Evolutionary conservation across 2,113 vertebrate genomes (phyloP).

Genomic region (Paracanthobrama guichenoti): DNA sequence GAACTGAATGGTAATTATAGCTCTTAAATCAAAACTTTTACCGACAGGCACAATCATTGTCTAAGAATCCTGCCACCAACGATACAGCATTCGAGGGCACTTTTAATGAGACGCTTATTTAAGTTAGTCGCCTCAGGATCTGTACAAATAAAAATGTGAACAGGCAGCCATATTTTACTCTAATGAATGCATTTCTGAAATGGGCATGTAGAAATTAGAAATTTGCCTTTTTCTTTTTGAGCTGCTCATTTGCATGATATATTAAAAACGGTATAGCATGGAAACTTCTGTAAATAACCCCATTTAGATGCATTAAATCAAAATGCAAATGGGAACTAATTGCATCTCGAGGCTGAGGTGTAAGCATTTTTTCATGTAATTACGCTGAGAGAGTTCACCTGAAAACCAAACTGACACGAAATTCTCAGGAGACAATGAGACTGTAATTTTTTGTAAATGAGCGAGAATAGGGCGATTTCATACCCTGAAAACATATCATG

Average conservation of each 20-base stretch:
- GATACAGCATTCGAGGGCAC: constrained; percentile 20
- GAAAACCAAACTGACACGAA: constrained; percentile 45
- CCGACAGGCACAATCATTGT: constrained; percentile 22
- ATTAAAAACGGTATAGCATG: constrained; percentile 49
- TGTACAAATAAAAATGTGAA: constrained; percentile 26
- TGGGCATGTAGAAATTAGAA: constrained; percentile 25
- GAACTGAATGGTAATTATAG: constrained; percentile 10
- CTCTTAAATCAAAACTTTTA: constrained; percentile 33
- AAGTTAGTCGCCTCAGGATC: constrained; percentile 39
- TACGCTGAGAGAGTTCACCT: constrained; percentile 54
- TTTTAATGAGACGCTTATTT: constrained; percentile 45
- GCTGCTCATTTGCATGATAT: constrained; percentile 58
- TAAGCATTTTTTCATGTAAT: constrained; percentile 53
- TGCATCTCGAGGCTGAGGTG: constrained; percentile 49
- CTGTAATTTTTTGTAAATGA: constrained; percentile 32
- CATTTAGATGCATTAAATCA: constrained; percentile 61
- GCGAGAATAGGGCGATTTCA: background rate
- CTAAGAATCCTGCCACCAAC: constrained; percentile 10
- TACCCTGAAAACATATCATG: background rate
- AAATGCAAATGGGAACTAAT: constrained; percentile 61
- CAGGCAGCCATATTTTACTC: constrained; percentile 44
- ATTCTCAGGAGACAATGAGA: constrained; percentile 19
- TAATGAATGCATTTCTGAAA: constrained; percentile 46
- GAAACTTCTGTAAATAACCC: constrained; percentile 50
- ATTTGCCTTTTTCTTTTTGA: constrained; percentile 9